Conservation (phyloP, 2,888 invertebrate genomes). For the Pristionchus entomophagus region DNA sequence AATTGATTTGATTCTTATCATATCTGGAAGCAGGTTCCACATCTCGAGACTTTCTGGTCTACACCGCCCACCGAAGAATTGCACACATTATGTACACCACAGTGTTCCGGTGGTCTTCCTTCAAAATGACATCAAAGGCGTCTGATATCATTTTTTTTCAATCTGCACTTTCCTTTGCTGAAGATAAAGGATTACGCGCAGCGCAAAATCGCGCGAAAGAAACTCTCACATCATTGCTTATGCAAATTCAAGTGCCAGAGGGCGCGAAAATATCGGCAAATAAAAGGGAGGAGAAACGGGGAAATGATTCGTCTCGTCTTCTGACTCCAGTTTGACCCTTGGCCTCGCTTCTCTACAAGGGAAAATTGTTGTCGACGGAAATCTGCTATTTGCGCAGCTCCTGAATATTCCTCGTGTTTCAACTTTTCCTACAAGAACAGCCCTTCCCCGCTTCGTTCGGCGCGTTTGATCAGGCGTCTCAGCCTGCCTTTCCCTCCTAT, state of each 20-base stretch:
- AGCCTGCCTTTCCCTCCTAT: not conserved
- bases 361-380: not conserved
- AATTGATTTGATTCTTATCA: no score
- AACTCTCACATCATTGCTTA: constrained; percentile 9
- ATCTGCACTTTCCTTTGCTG: no score
- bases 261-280: not conserved
- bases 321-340: not conserved
- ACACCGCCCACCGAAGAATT: no score
- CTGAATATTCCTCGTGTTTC: not conserved
- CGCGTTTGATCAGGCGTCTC: not conserved
- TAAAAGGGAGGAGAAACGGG: not conserved
- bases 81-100: no score
- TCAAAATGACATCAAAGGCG: not conserved
- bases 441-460: not conserved
- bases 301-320: not conserved
- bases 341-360: not conserved
- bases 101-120: no score
- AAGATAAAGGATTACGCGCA: not conserved
- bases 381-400: not conserved
- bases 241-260: constrained; percentile 15
- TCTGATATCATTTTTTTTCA: no score
- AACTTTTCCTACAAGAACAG: constrained; percentile 34
- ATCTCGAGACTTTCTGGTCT: no score
- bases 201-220: not conserved
- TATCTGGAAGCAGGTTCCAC: no score